phyloP scores from a whole-genome alignment of 2,888 invertebrate species.

The Toxonevra muliebris region DNA sequence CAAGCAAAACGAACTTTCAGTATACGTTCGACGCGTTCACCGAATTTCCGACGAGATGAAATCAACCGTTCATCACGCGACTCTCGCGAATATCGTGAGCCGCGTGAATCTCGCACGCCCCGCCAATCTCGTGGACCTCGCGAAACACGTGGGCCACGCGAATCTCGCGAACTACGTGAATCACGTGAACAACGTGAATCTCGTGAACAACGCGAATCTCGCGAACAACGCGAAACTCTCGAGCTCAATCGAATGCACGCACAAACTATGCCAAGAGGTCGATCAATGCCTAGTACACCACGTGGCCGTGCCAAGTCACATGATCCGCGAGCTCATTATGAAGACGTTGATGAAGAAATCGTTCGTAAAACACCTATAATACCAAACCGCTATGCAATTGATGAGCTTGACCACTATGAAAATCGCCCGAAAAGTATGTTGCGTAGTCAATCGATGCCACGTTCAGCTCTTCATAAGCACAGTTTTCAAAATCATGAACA shows the following conservation, averaged over 20 bases:
- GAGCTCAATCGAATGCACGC: slow-evolving; percentile 55
- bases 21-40: slow-evolving; percentile 55
- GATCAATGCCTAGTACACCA: slow-evolving; percentile 46
- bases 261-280: slow-evolving; percentile 44
- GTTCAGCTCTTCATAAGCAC: slow-evolving; percentile 50
- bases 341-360: slow-evolving; percentile 58
- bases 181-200: slow-evolving; percentile 42
- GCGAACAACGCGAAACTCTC: slow-evolving; percentile 39
- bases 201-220: slow-evolving; percentile 2
- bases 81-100: slow-evolving; percentile 39
- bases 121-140: slow-evolving; percentile 37
- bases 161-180: slow-evolving; percentile 1
- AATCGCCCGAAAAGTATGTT: slow-evolving; percentile 40
- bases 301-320: slow-evolving; percentile 58
- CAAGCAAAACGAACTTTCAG: slow-evolving; percentile 57
- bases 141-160: slow-evolving; percentile 42
- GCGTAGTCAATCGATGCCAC: slow-evolving; percentile 62
- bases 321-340: slow-evolving; percentile 59
- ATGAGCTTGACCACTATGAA: slow-evolving; percentile 56
- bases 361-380: slow-evolving; percentile 71
- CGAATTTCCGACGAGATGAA: slow-evolving; percentile 44
- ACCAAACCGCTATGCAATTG: slow-evolving; percentile 76
- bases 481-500: slow-evolving; percentile 33
- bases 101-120: slow-evolving; percentile 21
- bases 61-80: slow-evolving; percentile 24